A percentile compares a stretch with the other conserved stretches of the same genome.
phyloP scores from a whole-genome alignment of 2,888 invertebrate genomes.

The Hyalella azteca region DNA sequence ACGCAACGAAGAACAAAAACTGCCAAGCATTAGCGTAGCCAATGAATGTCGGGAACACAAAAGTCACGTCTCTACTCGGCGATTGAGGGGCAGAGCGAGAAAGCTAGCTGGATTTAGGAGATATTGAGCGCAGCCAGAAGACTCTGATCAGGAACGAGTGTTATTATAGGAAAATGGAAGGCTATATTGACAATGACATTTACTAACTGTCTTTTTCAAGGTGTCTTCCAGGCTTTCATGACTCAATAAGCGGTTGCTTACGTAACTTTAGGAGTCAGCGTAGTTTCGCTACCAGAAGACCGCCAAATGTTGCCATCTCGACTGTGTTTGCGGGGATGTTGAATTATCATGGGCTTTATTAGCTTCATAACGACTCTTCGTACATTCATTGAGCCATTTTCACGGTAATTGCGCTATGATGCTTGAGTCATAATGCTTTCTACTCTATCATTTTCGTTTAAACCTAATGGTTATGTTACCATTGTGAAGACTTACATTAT shows the following conservation, averaged over 20 bases:
- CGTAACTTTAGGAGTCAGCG: neutral
- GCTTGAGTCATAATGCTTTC: neutral
- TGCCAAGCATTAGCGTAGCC: constrained; percentile 16
- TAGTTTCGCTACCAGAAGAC: neutral
- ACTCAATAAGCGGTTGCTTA: constrained; percentile 20
- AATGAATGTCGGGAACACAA: constrained; percentile 38
- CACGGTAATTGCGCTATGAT: neutral
- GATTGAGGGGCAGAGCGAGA: constrained; percentile 35
- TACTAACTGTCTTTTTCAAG: constrained; percentile 36
- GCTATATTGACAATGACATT: constrained; percentile 40
- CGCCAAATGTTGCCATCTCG: no score
- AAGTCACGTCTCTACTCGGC: constrained; percentile 33
- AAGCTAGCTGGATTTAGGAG: constrained; percentile 33
- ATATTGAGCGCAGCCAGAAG: constrained; percentile 37
- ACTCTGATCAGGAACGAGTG: constrained; percentile 28
- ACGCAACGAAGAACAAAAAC: constrained; percentile 15
- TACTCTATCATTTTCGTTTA: neutral
- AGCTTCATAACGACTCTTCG: neutral
- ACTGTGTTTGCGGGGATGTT: neutral
- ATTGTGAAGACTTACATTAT: no score
- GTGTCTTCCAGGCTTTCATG: constrained; percentile 26
- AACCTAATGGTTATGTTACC: no score
- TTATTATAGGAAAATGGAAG: constrained; percentile 41
- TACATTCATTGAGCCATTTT: neutral
- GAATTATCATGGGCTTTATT: constrained; percentile 34